phyloP scores from a whole-genome alignment of 2,797 vertebrate genomes.

The Melanogrammus aeglefinus region DNA sequence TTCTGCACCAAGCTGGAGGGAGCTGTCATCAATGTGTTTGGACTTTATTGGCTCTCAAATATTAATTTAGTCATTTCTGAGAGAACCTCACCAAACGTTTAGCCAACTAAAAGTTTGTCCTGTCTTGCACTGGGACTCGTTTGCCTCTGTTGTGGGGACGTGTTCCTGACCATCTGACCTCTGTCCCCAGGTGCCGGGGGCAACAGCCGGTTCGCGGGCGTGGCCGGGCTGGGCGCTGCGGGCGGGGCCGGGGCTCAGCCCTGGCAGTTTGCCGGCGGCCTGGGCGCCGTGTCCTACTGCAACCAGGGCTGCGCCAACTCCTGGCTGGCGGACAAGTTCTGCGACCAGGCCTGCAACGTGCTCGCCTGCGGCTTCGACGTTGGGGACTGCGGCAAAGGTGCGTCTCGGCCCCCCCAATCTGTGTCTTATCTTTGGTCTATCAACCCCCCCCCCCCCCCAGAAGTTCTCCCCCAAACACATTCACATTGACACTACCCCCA shows the following conservation, averaged over 20 bases:
- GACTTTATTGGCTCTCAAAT: too few species aligned
- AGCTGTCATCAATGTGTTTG: too few species aligned
- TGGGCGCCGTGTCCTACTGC: slow-evolving; percentile 86
- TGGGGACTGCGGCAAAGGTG: slow-evolving; percentile 96
- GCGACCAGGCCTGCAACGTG: slow-evolving; percentile 97
- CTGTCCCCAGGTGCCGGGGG: slow-evolving; percentile 56
- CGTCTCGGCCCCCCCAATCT: background rate
- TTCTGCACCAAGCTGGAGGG: too few species aligned
- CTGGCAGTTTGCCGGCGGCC: slow-evolving; percentile 89
- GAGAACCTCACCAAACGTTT: too few species aligned
- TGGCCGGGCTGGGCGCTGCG: slow-evolving; percentile 68
- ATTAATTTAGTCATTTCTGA: too few species aligned
- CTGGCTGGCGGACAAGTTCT: slow-evolving; percentile 98
- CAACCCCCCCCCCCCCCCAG: background rate
- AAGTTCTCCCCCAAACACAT: background rate
- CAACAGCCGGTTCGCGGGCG: slow-evolving; percentile 77
- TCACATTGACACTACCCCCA: too few species aligned
- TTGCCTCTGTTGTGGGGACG: too few species aligned
- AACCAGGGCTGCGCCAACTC: slow-evolving; percentile 98
- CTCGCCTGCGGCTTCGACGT: slow-evolving; percentile 91
- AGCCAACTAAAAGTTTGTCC: too few species aligned
- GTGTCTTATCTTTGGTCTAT: too few species aligned
- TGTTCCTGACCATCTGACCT: background rate
- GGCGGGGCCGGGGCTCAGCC: slow-evolving; percentile 77
- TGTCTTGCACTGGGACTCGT: too few species aligned